Percentiles rank a stretch among this genome's conserved stretches.
Evolutionary conservation across 2,113 vertebrate species (phyloP).

Genomic region (Lathamus discolor): DNA sequence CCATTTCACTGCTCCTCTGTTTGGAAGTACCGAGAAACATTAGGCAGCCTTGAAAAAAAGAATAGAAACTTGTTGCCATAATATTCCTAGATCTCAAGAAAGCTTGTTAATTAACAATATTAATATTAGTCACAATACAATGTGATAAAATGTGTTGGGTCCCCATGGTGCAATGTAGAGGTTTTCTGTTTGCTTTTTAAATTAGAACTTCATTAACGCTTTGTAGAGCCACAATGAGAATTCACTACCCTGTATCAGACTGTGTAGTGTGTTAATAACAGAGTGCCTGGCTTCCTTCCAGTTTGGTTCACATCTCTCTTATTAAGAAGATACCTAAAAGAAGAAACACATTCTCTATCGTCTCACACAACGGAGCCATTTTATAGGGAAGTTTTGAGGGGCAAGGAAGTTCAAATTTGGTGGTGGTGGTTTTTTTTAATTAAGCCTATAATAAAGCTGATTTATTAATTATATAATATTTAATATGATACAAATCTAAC

Average conservation of each 20-base stretch:
- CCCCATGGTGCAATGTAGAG: conserved; percentile 62
- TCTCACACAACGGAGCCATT: neutral
- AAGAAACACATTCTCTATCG: neutral
- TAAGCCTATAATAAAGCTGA: neutral
- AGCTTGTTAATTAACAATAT: conserved; percentile 73
- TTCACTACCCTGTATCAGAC: conserved; percentile 33
- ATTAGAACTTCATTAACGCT: conserved; percentile 71
- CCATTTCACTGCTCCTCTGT: neutral
- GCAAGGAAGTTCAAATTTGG: neutral
- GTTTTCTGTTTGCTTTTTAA: conserved; percentile 71
- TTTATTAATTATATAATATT: neutral
- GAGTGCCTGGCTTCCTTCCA: conserved; percentile 52
- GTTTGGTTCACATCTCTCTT: neutral
- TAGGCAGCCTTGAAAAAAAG: neutral
- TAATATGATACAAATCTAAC: neutral
- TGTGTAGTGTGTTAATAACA: conserved; percentile 22
- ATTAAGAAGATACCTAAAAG: neutral
- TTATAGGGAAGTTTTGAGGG: neutral
- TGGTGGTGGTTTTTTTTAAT: neutral
- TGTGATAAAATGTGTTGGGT: conserved; percentile 66
- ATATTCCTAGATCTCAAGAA: conserved; percentile 61
- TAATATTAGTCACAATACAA: conserved; percentile 72
- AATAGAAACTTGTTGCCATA: conserved; percentile 21
- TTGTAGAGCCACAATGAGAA: conserved; percentile 67
- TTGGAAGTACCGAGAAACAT: conserved; percentile 13